Evolutionary conservation across 1,140 invertebrate species (phyloP), one percentile per base, ranked within the genome.

Genomic region (Cydia splendana): DNA sequence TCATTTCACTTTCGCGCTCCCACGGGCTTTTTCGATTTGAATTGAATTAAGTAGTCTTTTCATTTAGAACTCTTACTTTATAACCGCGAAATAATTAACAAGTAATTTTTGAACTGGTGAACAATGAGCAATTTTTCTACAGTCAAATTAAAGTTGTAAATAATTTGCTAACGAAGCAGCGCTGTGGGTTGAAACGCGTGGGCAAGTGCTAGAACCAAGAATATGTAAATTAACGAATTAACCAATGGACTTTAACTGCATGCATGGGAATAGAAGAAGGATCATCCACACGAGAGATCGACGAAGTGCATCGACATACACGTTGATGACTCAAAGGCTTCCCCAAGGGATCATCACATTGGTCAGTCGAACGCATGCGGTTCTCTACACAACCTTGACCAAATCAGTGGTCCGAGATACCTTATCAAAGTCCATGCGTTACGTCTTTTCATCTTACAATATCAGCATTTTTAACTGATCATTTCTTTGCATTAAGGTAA

Each of bases 51-150:
- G n/a, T n/a, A 71, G 65, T 69, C 30, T 18, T 18, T 45, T 71
- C 42, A 71, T 71, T 71, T 38, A 45, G 9, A 71, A 71, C 67
- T 71, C 34, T 71, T 71, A 71, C 67, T 71, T 71, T 71, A 62
- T 24, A 42, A 71, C 67, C n/a, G 30, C 65, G 34, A 71, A 38
- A 71, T 18, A 38, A 71, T 71, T 71, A 71, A 71, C 34, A 71
- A 42, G 30, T 71, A 38, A 42, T 42, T 71, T 18, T 38, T 42
- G 20, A 7, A 10, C 65, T 1, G 34, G 34, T 13, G 67, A 71
- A 71, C 67, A 71, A 71, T 71, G 67, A 20, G 20, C 57, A n/a
- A 18, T 62, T 62, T 62, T 62, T 20, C 20, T 57, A 57, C 53
- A 18, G 7, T 57, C 20, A 57, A 62, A 62, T 18, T 18, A 7